Percentiles rank a stretch among this genome's conserved stretches.
Conservation (phyloP, 2,888 invertebrate genomes). For the Campoletis raptor region DNA sequence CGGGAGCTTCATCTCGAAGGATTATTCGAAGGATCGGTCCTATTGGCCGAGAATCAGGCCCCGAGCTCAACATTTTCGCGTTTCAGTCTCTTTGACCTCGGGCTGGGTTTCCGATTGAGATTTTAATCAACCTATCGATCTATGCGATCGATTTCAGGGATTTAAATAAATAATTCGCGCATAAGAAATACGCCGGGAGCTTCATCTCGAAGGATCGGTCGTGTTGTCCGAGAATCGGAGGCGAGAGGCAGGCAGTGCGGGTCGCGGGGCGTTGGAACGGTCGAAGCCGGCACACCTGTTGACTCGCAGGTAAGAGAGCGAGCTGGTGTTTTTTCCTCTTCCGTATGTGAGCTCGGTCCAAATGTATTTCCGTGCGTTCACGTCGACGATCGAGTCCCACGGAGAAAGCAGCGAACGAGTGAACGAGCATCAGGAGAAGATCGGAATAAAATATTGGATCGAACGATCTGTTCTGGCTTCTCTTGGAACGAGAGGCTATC, state of each 20-base stretch:
- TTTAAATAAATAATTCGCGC: neutral
- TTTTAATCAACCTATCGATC: neutral
- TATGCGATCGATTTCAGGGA: neutral
- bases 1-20: neutral
- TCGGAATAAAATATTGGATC: neutral
- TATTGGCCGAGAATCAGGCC: neutral
- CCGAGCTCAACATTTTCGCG: neutral
- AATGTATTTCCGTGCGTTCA: neutral
- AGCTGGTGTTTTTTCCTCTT: neutral
- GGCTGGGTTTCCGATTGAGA: neutral
- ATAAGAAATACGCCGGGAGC: neutral
- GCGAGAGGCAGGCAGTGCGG: neutral
- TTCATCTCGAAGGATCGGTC: neutral
- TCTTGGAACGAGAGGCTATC: constrained; percentile 8
- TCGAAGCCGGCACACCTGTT: constrained; percentile 6
- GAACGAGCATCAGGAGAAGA: neutral
- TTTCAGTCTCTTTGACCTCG: neutral
- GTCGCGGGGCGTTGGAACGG: neutral
- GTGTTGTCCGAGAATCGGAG: neutral
- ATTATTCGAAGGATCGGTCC: neutral
- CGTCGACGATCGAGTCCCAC: neutral
- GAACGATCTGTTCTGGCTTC: neutral
- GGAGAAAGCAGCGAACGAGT: constrained; percentile 7
- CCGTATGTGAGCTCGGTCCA: neutral
- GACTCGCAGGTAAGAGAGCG: neutral